Percentiles rank a stretch among this genome's conserved stretches.
These are phyloP conservation scores for Torymus aiolomorphi DNA, from an alignment of 2,888 invertebrate species.

Conservation along the genomic window DNA sequence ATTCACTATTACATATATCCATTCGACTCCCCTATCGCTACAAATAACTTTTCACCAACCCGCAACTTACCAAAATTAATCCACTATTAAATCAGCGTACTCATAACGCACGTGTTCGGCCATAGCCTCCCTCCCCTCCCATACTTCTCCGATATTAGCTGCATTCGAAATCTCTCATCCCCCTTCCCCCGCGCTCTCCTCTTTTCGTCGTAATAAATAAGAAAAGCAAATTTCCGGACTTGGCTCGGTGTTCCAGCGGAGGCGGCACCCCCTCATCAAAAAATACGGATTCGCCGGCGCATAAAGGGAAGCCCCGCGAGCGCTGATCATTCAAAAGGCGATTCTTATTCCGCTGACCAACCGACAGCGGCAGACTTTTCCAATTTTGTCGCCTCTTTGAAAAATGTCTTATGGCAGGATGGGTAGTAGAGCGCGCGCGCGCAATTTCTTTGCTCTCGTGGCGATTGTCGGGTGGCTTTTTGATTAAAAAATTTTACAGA, in stretches of 20 bases:
- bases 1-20: too few species aligned
- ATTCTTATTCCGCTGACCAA: background rate
- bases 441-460: too few species aligned
- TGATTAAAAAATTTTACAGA: too few species aligned
- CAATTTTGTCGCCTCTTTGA: conserved; percentile 13
- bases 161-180: background rate
- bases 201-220: conserved; percentile 16
- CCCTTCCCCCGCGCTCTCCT: background rate
- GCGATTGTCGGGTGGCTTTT: background rate
- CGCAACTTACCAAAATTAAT: too few species aligned
- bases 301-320: conserved; percentile 31
- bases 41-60: too few species aligned
- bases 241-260: too few species aligned
- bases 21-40: too few species aligned
- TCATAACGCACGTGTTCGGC: too few species aligned
- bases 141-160: conserved; percentile 8
- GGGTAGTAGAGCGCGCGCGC: too few species aligned
- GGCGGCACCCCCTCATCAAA: conserved; percentile 18
- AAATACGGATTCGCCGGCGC: conserved; percentile 34
- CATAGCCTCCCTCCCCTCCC: too few species aligned
- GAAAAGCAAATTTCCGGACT: conserved; percentile 36
- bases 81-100: too few species aligned
- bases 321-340: conserved; percentile 35
- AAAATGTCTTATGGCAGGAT: background rate
- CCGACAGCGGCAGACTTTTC: conserved; percentile 19